These are phyloP conservation scores for Narcine bancroftii DNA, from an alignment of 2,113 vertebrate species.

Conservation along the genomic window DNA sequence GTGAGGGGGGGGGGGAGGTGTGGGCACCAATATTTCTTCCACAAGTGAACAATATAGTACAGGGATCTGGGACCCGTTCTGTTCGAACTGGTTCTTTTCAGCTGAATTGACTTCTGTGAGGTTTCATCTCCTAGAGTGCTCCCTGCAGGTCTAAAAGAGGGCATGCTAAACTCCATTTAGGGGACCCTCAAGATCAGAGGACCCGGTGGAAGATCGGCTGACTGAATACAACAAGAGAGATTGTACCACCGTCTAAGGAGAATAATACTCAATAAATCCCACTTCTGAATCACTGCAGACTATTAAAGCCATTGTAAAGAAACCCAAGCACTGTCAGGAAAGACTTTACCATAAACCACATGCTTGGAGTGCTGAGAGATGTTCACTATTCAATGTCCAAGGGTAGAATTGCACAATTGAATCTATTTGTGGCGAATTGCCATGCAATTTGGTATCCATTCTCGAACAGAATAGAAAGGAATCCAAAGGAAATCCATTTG, in stretches of 20 bases:
- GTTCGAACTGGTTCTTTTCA: not conserved
- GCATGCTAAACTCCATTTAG: not conserved
- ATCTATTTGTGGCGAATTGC: not conserved
- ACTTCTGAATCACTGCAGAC: not conserved
- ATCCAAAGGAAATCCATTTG: not conserved
- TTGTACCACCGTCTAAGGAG: not conserved
- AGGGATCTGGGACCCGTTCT: not conserved
- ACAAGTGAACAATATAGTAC: not conserved
- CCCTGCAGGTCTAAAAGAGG: not conserved
- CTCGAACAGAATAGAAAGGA: not conserved
- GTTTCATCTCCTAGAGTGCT: not conserved
- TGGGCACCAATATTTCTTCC: not conserved
- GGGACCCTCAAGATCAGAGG: not conserved
- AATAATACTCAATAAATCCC: not conserved
- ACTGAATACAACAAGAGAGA: not conserved
- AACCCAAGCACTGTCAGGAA: not conserved
- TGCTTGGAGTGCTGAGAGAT: not conserved
- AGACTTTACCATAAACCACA: too few species aligned
- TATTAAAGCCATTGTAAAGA: too few species aligned
- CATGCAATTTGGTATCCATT: not conserved
- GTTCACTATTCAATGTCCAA: not conserved
- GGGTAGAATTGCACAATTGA: not conserved
- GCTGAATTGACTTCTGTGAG: not conserved
- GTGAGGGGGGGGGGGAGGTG: too few species aligned
- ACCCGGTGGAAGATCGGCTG: not conserved